phyloP scores from a whole-genome alignment of 1,140 invertebrate genomes.

The Vollenhovia emeryi region DNA sequence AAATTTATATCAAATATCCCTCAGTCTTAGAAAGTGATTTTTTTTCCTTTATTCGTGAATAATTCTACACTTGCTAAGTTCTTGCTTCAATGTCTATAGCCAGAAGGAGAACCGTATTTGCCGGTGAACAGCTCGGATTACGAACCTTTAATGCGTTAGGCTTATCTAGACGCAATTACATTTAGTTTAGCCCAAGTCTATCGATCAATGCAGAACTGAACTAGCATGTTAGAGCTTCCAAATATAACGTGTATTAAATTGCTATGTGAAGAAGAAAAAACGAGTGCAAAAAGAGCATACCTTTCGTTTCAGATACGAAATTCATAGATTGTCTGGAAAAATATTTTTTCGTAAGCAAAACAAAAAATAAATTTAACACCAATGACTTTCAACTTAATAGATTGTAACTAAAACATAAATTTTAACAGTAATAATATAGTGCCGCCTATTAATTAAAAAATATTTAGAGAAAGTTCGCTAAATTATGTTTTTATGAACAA shows the following conservation, averaged over 20 bases:
- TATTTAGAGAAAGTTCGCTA: background rate
- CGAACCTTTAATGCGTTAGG: slow-evolving; percentile 10
- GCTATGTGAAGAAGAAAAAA: background rate
- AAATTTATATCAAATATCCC: slow-evolving; percentile 53
- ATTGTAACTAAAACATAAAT: background rate
- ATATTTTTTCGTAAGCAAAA: background rate
- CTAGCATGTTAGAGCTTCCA: background rate
- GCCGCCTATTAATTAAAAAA: background rate
- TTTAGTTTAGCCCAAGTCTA: background rate
- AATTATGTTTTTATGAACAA: background rate
- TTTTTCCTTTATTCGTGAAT: slow-evolving; percentile 22
- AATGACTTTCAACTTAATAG: background rate
- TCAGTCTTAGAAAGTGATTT: slow-evolving; percentile 31
- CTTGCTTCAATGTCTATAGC: slow-evolving; percentile 18
- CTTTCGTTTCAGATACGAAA: background rate
- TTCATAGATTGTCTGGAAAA: background rate
- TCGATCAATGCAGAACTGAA: background rate
- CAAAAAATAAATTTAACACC: background rate
- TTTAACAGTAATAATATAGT: background rate
- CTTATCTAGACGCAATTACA: slow-evolving; percentile 7
- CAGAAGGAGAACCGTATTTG: background rate
- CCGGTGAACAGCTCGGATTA: background rate
- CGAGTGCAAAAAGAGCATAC: background rate
- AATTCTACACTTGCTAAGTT: slow-evolving; percentile 17
- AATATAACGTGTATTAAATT: slow-evolving; percentile 5